Evolutionary conservation across 2,888 invertebrate genomes (phyloP), one percentile per base, ranked within the genome.

Genomic region (Drosophila infuscata): DNA sequence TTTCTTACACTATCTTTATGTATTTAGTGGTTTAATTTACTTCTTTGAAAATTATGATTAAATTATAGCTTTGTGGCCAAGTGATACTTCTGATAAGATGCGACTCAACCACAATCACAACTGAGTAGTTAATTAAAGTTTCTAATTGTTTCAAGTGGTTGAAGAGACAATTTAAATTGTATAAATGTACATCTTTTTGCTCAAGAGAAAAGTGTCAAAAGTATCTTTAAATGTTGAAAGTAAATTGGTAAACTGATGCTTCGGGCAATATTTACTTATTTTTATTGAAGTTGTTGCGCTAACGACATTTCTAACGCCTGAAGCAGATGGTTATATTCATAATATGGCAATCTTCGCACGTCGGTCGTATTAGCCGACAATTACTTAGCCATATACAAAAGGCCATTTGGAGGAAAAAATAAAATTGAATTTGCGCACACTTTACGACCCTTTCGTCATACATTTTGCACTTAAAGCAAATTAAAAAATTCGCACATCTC

Each of bases 371-470:
- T 81, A 64, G 49, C 70, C 56, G 51, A 67, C 79, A 74, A 74
- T 70, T 79, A 69, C 72, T 76, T 72, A 69, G 70, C 48, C 58
- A 67, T 67, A 67, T 70, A 73, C 69, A 87, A 81, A 83, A 61
- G 51, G 54, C 60, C 58, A 83, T 75, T 81, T 46, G n/a, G 60
- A 35, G 51, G 41, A 56, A 46, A 77, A 76, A 75, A 87, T 81
- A 70, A 82, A 90, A 89, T 83, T 83, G 69, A 89, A 82, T 82
- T 90, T 81, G 72, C 46, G 59, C 74, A 71, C 77, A 78, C 83
- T 81, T 85, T 83, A 88, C 65, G 86, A 69, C 76, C 63, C 83
- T 76, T 79, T 67, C 56, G 77, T 33, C 54, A 54, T 12, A 51
- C 57, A 52, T 74, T 65, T 29, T 60, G 83, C 87, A 83, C 90